phyloP scores from a whole-genome alignment of 2,888 invertebrate species.

The Coelogynopora nodosa region DNA sequence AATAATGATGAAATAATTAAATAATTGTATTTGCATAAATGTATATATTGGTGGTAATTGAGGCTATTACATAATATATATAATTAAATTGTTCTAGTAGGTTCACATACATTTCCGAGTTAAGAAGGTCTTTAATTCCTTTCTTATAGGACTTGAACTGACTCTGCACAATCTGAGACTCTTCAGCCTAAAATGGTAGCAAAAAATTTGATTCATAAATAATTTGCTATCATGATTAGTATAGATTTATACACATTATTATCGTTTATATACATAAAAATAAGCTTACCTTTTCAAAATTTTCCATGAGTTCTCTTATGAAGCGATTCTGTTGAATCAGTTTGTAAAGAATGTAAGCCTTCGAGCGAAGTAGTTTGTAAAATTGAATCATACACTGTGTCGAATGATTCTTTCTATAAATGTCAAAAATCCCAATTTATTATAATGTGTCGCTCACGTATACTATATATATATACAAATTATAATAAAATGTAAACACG shows the following conservation, averaged over 20 bases:
- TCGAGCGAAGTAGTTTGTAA: constrained; percentile 39
- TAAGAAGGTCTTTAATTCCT: constrained; percentile 40
- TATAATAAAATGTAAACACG: neutral
- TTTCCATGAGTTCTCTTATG: constrained; percentile 41
- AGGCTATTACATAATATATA: too few species aligned
- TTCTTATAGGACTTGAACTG: constrained; percentile 43
- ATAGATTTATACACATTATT: neutral
- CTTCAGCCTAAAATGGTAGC: constrained; percentile 40
- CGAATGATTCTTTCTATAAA: neutral
- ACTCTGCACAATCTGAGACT: constrained; percentile 39
- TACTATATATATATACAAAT: too few species aligned
- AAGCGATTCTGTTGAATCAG: constrained; percentile 40
- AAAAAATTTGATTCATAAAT: too few species aligned
- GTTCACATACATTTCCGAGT: constrained; percentile 40
- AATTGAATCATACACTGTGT: constrained; percentile 36
- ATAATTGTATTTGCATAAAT: too few species aligned
- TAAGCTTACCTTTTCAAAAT: constrained; percentile 41
- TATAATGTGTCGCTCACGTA: too few species aligned
- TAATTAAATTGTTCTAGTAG: too few species aligned
- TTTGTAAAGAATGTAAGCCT: constrained; percentile 17
- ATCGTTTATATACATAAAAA: too few species aligned
- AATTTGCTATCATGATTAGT: too few species aligned
- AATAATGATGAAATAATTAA: too few species aligned
- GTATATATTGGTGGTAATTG: too few species aligned
- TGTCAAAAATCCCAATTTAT: too few species aligned